A percentile compares a stretch with the other conserved stretches of the same genome.
Evolutionary conservation across 2,797 vertebrate species (phyloP).

Genomic region (Coregonus suidteri): DNA sequence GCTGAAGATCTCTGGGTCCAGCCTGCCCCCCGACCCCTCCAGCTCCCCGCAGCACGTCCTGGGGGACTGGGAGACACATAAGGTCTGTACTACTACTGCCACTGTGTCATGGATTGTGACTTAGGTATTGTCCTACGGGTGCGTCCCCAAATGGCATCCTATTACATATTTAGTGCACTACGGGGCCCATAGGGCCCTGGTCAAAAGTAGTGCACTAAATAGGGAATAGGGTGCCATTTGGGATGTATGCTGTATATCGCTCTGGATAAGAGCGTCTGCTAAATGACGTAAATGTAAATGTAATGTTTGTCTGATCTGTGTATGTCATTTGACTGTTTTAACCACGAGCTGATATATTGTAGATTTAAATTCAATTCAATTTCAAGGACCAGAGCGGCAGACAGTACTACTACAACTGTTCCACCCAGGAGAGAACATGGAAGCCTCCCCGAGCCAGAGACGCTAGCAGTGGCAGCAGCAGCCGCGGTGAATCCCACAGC

Average conservation of each 20-base stretch:
- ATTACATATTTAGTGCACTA: background rate
- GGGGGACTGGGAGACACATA: conserved; percentile 97
- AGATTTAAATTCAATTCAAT: background rate
- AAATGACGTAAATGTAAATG: too few relatives aligned
- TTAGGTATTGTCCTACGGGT: background rate
- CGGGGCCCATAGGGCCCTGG: too few relatives aligned
- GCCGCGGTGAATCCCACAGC: conserved; percentile 79
- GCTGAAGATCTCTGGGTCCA: conserved; percentile 95
- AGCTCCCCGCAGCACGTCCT: conserved; percentile 86
- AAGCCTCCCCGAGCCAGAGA: conserved; percentile 92
- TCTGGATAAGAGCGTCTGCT: too few relatives aligned
- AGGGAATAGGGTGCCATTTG: background rate
- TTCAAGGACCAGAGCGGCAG: conserved; percentile 83
- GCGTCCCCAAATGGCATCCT: background rate
- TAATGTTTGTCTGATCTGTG: background rate
- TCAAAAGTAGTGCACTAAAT: background rate
- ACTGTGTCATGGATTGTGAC: background rate
- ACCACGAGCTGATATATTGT: background rate
- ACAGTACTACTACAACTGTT: conserved; percentile 92
- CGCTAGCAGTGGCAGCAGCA: conserved; percentile 72
- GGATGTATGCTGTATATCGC: background rate
- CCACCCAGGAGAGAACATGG: conserved; percentile 92
- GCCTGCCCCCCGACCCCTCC: conserved; percentile 85
- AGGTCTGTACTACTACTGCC: conserved; percentile 34
- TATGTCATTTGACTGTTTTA: background rate